phyloP scores from a whole-genome alignment of 2,797 vertebrate genomes.

The Cyclura pinguis region DNA sequence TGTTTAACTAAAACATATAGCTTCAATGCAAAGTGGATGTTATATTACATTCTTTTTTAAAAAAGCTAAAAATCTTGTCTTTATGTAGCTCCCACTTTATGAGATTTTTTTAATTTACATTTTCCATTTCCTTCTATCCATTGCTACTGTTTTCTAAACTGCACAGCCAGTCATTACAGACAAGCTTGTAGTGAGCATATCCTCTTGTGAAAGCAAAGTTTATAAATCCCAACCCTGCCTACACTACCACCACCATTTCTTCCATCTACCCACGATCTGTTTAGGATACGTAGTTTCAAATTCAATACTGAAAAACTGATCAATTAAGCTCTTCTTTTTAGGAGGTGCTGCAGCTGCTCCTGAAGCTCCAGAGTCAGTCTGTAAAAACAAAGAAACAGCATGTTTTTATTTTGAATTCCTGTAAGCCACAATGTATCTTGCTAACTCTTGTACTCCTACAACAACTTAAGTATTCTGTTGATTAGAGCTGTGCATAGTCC shows the following conservation, averaged over 20 bases:
- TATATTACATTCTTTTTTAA: neutral
- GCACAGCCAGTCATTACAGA: neutral
- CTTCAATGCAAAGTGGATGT: neutral
- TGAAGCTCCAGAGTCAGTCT: slow-evolving; percentile 86
- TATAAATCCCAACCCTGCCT: neutral
- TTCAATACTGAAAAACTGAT: slow-evolving; percentile 98
- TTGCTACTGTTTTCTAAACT: neutral
- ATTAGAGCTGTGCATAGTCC: neutral
- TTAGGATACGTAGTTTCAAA: slow-evolving; percentile 97
- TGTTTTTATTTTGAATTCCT: slow-evolving; percentile 46
- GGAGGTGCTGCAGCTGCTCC: slow-evolving; percentile 81
- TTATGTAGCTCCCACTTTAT: neutral
- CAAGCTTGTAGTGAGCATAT: neutral
- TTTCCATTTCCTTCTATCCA: neutral
- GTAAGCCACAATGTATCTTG: neutral
- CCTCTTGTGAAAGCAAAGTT: neutral
- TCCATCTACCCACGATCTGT: slow-evolving; percentile 47
- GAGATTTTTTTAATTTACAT: neutral
- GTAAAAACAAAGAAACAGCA: slow-evolving; percentile 72
- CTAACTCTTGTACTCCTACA: neutral
- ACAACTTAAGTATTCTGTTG: neutral
- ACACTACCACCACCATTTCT: rapidly evolving
- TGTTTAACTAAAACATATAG: neutral
- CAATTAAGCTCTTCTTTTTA: slow-evolving; percentile 97
- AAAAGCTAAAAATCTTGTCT: neutral